These are phyloP conservation scores for Holothuria leucospilota DNA, from an alignment of 53 echinoderm and acorn worm genomes.

Conservation along the genomic window DNA sequence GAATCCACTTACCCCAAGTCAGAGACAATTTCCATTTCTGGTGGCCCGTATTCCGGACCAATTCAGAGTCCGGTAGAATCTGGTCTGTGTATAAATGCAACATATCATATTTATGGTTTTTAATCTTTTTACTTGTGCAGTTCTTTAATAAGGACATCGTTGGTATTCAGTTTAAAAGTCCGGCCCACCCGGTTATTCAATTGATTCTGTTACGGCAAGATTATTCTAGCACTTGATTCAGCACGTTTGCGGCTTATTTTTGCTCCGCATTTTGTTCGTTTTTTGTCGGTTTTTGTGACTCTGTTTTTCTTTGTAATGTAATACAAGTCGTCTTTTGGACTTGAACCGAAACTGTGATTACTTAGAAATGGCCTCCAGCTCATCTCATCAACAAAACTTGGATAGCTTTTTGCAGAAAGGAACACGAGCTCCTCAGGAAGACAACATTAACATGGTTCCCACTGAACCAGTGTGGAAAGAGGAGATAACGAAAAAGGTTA, in stretches of 20 bases:
- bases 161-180: no score
- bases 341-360: background rate
- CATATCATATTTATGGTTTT: no score
- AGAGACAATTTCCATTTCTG: no score
- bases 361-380: background rate
- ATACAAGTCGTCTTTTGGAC: background rate
- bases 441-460: background rate
- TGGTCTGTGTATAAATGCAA: no score
- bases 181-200: no score
- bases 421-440: background rate
- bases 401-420: conserved; percentile 1
- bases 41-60: no score
- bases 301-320: background rate
- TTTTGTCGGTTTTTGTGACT: no score
- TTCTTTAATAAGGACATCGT: no score
- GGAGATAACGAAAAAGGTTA: background rate
- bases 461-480: conserved; percentile 1
- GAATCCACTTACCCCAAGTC: no score
- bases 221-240: background rate
- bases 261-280: background rate
- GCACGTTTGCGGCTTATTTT: background rate
- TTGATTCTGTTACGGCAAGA: no score
- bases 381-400: background rate
- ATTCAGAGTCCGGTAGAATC: no score
- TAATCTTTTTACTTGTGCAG: no score